phyloP scores from a whole-genome alignment of 2,113 vertebrate species.

The Rhinichthys klamathensis region DNA sequence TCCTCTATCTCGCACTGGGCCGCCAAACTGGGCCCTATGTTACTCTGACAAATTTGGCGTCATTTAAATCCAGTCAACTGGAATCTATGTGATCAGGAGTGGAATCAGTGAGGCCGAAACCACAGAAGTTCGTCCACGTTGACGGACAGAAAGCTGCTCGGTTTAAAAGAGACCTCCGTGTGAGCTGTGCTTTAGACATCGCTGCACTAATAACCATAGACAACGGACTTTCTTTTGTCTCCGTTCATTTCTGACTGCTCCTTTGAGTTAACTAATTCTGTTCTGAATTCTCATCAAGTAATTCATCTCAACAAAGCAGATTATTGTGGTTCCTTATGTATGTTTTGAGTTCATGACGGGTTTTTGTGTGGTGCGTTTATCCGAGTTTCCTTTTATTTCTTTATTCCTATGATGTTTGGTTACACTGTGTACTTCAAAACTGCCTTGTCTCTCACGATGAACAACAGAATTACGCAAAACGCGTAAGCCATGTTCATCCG shows the following conservation, averaged over 20 bases:
- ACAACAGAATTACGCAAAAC: neutral
- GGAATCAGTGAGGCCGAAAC: too few species aligned
- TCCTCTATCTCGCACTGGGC: too few species aligned
- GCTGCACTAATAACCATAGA: neutral
- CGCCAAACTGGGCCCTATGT: too few species aligned
- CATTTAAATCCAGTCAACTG: too few species aligned
- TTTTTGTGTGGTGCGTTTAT: neutral
- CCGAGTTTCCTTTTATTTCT: neutral
- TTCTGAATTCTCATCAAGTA: neutral
- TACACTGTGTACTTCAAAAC: neutral
- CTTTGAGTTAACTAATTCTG: neutral
- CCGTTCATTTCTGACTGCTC: neutral
- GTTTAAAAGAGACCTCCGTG: neutral
- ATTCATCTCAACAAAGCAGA: neutral
- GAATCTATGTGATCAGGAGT: neutral
- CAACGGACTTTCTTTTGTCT: neutral
- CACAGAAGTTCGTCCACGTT: neutral
- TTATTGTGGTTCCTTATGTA: neutral
- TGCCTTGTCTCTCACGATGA: neutral
- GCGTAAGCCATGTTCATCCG: neutral
- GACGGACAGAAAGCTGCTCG: neutral
- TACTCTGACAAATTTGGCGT: too few species aligned
- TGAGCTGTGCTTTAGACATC: neutral
- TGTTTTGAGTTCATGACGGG: neutral
- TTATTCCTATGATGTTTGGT: conserved; percentile 1